Evolutionary conservation across 2,113 vertebrate genomes (phyloP).

Genomic region (Xiphophorus hellerii): DNA sequence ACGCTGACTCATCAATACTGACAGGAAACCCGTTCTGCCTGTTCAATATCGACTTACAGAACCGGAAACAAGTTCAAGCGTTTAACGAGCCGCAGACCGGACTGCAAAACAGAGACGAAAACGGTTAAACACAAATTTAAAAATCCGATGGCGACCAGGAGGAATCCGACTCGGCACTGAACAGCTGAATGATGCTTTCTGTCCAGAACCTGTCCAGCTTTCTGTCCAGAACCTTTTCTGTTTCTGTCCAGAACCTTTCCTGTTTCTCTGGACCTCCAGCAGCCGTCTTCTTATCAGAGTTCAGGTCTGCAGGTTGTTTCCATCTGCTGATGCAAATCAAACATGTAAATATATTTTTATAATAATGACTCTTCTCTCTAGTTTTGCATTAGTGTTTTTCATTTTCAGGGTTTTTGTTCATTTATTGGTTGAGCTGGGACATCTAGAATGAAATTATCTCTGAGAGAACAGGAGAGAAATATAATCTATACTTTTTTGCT

Average conservation of each 20-base stretch:
- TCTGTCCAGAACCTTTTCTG: no score
- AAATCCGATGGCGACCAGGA: no score
- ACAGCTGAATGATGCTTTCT: no score
- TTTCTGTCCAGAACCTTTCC: no score
- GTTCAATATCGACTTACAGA: no score
- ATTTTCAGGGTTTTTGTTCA: background rate
- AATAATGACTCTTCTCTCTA: background rate
- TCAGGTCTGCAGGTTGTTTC: background rate
- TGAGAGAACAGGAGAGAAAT: background rate
- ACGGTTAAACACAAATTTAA: no score
- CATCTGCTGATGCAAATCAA: background rate
- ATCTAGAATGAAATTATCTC: background rate
- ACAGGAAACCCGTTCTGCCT: background rate
- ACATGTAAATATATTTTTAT: background rate
- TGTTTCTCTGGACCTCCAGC: no score
- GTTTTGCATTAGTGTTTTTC: background rate
- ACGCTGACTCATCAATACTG: background rate
- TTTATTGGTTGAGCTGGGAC: background rate
- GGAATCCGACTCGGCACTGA: no score
- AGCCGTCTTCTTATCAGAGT: no score
- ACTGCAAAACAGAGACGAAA: no score
- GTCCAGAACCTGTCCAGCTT: no score
- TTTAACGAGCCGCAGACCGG: no score
- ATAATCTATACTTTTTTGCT: background rate
- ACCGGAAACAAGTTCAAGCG: background rate